Evolutionary conservation across 1,140 invertebrate species (phyloP), one percentile per base, ranked within the genome.

Genomic region (Wiebesia pumilae): DNA sequence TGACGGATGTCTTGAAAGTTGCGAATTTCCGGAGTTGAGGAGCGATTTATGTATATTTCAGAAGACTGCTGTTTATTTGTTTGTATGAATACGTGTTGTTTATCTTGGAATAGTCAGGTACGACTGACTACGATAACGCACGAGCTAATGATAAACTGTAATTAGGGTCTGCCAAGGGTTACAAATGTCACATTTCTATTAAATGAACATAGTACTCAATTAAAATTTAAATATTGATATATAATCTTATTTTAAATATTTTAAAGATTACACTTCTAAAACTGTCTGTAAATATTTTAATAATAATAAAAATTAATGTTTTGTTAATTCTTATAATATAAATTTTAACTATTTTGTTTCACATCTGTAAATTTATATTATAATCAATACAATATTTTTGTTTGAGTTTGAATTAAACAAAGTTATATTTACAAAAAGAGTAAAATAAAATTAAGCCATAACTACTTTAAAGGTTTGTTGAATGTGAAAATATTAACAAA

Each of bases 1-100:
- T 77, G 83, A 84, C 62, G 77, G 75, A 85, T 85, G 83, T 69
- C 77, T 85, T 69, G 83, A 79, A 85, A 85, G 83, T 85, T 85
- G 77, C 75, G 83, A 85, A 85, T 85, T 85, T 79, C 83, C 62
- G 21, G 62, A 69, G 83, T 85, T 51, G 75, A 80, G 75, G 27
- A 79, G n/a, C 83, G 77, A 85, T 80, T 85, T 85, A 85, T 80
- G 83, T 43, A 62, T 43, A 79, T 69, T 85, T 69, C 83, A 12
- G 43, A 62, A 54, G 75, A 84, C 40, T 33, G 2, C 54, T 6
- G 33, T 38, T 47, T 67, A 40, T 47, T 83, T 84, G 83, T 84
- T 84, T 81, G 54, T 27, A 24, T 62, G 83, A 78, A 40, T 78
- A 73, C 67, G 65, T 67, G 83, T 67, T 83, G 82, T 83, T 77